Percentiles rank a stretch among this genome's conserved stretches.
These are phyloP conservation scores for Andrena bucephala DNA, from an alignment of 2,888 invertebrate genomes.

Conservation along the genomic window DNA sequence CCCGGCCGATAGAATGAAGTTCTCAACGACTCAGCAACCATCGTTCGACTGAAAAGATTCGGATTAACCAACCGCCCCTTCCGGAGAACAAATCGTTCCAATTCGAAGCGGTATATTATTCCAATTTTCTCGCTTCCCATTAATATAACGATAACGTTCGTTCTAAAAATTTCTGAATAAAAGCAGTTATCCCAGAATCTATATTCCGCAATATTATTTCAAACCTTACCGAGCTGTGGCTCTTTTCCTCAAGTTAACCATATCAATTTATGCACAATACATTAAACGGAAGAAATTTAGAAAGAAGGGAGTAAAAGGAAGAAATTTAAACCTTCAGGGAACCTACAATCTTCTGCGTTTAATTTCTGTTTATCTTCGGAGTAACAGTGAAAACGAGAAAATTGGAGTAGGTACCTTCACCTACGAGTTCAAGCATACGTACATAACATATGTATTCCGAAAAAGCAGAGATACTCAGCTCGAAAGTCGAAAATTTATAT, in stretches of 20 bases:
- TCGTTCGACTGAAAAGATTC: background rate
- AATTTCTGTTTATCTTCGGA: slow-evolving; percentile 1
- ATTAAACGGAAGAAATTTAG: background rate
- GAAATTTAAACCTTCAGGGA: slow-evolving; percentile 11
- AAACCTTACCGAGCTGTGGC: background rate
- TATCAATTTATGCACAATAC: too few relatives aligned
- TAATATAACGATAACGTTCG: background rate
- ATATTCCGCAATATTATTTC: background rate
- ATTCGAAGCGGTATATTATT: slow-evolving; percentile 1
- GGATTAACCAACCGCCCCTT: slow-evolving; percentile 17
- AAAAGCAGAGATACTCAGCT: background rate
- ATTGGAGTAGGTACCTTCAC: background rate
- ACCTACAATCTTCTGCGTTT: background rate
- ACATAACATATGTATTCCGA: background rate
- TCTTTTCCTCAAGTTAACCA: background rate
- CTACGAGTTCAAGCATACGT: background rate
- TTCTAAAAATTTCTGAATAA: background rate
- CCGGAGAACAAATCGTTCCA: background rate
- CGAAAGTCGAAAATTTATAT: slow-evolving; percentile 7
- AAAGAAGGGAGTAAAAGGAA: background rate
- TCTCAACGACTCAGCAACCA: slow-evolving; percentile 27
- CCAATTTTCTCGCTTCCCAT: background rate
- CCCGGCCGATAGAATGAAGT: slow-evolving; percentile 8
- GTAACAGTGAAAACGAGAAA: slow-evolving; percentile 5
- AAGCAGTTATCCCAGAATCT: background rate